Evolutionary conservation across 2,888 invertebrate genomes (phyloP), one percentile per base, ranked within the genome.

Genomic region (Prosapia bicincta): DNA sequence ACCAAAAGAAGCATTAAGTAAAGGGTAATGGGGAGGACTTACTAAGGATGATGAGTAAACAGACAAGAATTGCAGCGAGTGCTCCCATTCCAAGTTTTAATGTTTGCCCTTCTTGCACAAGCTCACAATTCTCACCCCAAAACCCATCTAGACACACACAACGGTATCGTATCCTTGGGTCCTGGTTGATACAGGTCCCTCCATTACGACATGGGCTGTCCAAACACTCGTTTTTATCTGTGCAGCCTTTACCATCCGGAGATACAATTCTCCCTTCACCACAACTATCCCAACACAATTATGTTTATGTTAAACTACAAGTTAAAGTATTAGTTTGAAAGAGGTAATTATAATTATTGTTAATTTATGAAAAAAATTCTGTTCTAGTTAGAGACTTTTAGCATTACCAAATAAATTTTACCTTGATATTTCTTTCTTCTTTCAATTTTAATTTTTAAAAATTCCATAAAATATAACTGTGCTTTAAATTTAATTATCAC

Each of bases 11-110:
- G 72, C 70, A 78, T 9, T 30, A 30, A 26, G 26, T 20, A 23
- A 26, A 38, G 69, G 68, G 23, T 24, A 67, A 54, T 26, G 70
- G 71, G 71, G 20, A n/a, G 66, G 72, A 92, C 96, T 95, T 91
- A 98, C 98, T 93, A 87, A 98, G 91, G 84, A 99, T 96, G 86
- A 97, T 95, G 86, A 98, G 91, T 84, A 98, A 92, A 88, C 98
- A 98, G 87, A 98, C 95, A 85, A 99, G 90, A 85, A 99, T 98
- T 84, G 98, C 97, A 79, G 98, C 96, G 82, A 99, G 89, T 79
- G 98, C 98, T 81, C 97, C 97, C 92, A 96, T 96, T 88, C 97
- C 96, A 84, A 99, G 91, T 84, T 97, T 96, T 83, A 98, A 90
- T 80, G 96, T 96, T 87, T 96, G 96, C 82, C 96, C 97, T 85